A percentile compares a stretch with the other conserved stretches of the same genome.
These are phyloP conservation scores for Champsocephalus gunnari DNA, from an alignment of 2,797 vertebrate species.

Conservation along the genomic window DNA sequence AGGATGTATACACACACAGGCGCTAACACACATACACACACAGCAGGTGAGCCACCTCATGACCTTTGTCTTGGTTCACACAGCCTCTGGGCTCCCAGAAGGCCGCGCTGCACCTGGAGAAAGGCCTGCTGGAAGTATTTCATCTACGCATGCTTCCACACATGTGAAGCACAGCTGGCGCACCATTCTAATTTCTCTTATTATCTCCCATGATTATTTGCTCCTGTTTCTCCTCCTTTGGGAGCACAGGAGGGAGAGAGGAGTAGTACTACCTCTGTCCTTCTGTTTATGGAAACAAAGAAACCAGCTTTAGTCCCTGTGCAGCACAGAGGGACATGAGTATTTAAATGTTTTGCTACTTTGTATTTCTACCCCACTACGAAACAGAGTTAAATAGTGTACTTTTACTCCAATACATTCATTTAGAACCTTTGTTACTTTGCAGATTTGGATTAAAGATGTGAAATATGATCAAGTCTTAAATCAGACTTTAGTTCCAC, in stretches of 20 bases:
- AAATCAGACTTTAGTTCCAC: too few relatives aligned
- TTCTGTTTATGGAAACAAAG: slow-evolving; percentile 63
- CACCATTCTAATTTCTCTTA: slow-evolving; percentile 11
- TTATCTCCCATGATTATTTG: slow-evolving; percentile 2
- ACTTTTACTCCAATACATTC: too few relatives aligned
- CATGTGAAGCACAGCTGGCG: neutral
- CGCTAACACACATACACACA: slow-evolving; percentile 1
- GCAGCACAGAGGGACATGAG: slow-evolving; percentile 44
- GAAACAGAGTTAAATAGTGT: too few relatives aligned
- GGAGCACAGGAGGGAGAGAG: slow-evolving; percentile 4
- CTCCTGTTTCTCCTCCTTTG: neutral
- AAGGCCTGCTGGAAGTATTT: slow-evolving; percentile 21
- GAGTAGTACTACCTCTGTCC: slow-evolving; percentile 38
- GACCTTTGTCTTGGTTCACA: slow-evolving; percentile 58
- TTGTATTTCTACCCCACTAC: too few relatives aligned
- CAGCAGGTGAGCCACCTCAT: slow-evolving; percentile 20
- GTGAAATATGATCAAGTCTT: too few relatives aligned
- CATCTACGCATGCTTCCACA: neutral
- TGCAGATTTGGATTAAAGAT: too few relatives aligned
- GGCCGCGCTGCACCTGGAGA: slow-evolving; percentile 39
- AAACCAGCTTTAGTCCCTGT: slow-evolving; percentile 77
- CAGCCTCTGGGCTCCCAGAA: slow-evolving; percentile 37
- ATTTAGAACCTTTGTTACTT: too few relatives aligned
- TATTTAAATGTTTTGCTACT: too few relatives aligned
- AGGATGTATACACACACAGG: slow-evolving; percentile 11